Evolutionary conservation across 2,113 vertebrate genomes (phyloP).

Genomic region (Australoheros scitulus): DNA sequence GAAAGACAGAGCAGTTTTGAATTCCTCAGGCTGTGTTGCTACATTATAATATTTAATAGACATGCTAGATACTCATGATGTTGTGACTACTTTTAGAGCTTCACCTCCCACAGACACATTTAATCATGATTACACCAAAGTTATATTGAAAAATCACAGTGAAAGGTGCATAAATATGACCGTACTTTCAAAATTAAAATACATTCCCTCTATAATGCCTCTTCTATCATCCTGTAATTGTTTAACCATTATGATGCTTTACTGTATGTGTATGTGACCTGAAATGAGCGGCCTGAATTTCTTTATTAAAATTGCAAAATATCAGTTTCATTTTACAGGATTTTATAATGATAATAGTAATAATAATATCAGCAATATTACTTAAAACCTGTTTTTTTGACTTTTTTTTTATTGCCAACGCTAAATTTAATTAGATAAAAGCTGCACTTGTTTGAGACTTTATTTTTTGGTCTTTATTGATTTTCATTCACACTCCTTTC

Average conservation of each 20-base stretch:
- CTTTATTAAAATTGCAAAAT: background rate
- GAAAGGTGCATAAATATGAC: conserved; percentile 1
- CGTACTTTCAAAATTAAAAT: conserved; percentile 24
- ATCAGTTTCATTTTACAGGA: no score
- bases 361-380: background rate
- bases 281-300: background rate
- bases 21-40: background rate
- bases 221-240: background rate
- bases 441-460: background rate
- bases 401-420: no score
- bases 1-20: background rate
- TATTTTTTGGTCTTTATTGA: background rate
- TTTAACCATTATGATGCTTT: background rate
- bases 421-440: background rate
- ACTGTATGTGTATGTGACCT: background rate
- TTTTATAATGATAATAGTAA: background rate
- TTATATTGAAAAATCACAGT: conserved; percentile 30
- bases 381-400: no score
- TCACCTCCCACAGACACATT: background rate
- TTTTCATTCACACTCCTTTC: background rate
- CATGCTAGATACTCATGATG: background rate
- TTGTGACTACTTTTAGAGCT: background rate
- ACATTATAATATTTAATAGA: conserved; percentile 23
- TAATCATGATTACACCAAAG: background rate
- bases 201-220: background rate